Conservation (phyloP, 1,140 invertebrate genomes). For the Periplaneta americana region DNA sequence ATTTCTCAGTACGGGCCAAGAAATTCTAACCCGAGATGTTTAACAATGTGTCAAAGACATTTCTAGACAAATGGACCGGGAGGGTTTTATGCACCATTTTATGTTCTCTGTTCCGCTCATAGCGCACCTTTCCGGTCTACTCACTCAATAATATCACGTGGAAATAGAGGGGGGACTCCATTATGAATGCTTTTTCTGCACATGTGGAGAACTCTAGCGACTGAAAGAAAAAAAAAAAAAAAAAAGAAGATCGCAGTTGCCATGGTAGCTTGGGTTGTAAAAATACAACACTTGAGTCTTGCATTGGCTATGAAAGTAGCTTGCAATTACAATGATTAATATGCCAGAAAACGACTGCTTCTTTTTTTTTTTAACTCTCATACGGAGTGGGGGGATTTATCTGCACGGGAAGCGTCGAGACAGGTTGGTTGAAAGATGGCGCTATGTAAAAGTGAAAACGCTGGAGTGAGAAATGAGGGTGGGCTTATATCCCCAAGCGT, state of each 20-base stretch:
- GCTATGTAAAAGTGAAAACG: not conserved
- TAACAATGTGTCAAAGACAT: not conserved
- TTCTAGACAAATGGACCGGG: not conserved
- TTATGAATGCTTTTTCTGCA: not conserved
- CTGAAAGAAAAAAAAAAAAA: no score
- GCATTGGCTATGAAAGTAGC: not conserved
- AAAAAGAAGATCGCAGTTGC: no score
- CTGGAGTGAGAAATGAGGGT: not conserved
- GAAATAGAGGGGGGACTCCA: not conserved
- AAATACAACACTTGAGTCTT: no score
- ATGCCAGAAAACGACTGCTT: not conserved
- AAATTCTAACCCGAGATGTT: not conserved
- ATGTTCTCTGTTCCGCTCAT: not conserved
- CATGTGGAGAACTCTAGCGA: not conserved
- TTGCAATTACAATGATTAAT: not conserved
- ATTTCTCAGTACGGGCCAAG: not conserved
- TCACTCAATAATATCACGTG: slow-evolving; percentile 2
- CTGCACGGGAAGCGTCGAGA: not conserved
- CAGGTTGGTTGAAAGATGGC: not conserved
- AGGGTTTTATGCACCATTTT: not conserved
- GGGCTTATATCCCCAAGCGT: no score
- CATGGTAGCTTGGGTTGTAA: no score
- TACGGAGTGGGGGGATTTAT: not conserved
- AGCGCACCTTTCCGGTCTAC: not conserved
- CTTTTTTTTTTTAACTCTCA: no score